A percentile compares a stretch with the other conserved stretches of the same genome.
Evolutionary conservation across 1,140 invertebrate genomes (phyloP).

Genomic region (Thrips palmi): DNA sequence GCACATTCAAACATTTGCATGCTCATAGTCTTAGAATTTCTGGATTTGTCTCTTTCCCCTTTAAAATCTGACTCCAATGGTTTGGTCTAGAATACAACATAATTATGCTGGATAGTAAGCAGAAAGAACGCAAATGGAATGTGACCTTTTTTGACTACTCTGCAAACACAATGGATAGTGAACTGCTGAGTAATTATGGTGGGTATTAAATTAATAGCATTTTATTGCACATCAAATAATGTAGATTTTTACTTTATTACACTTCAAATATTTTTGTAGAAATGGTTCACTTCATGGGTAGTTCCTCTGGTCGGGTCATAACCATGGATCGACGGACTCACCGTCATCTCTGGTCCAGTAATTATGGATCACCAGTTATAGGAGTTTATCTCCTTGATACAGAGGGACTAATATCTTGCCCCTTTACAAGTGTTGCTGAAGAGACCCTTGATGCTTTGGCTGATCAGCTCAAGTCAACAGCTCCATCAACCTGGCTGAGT

Average conservation of each 20-base stretch:
- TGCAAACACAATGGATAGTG: constrained; percentile 48
- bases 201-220: constrained; percentile 19
- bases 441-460: constrained; percentile 60
- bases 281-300: constrained; percentile 72
- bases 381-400: constrained; percentile 69
- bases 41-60: not conserved
- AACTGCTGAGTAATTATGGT: constrained; percentile 69
- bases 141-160: constrained; percentile 85
- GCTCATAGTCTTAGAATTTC: too few relatives aligned
- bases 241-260: too few relatives aligned
- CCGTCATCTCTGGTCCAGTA: constrained; percentile 64
- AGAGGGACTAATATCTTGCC: constrained; percentile 63
- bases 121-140: constrained; percentile 80
- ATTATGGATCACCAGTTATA: constrained; percentile 78
- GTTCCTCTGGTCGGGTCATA: constrained; percentile 67
- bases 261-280: constrained; percentile 48
- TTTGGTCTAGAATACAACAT: constrained; percentile 65
- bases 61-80: constrained; percentile 3
- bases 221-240: too few relatives aligned
- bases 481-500: too few relatives aligned
- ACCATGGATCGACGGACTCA: constrained; percentile 57
- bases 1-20: too few relatives aligned
- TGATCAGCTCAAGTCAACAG: constrained; percentile 39
- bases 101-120: constrained; percentile 76
- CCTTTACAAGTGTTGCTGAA: constrained; percentile 77